Evolutionary conservation across 2,888 invertebrate species (phyloP), one percentile per base, ranked within the genome.

Genomic region (Chesias legatella): DNA sequence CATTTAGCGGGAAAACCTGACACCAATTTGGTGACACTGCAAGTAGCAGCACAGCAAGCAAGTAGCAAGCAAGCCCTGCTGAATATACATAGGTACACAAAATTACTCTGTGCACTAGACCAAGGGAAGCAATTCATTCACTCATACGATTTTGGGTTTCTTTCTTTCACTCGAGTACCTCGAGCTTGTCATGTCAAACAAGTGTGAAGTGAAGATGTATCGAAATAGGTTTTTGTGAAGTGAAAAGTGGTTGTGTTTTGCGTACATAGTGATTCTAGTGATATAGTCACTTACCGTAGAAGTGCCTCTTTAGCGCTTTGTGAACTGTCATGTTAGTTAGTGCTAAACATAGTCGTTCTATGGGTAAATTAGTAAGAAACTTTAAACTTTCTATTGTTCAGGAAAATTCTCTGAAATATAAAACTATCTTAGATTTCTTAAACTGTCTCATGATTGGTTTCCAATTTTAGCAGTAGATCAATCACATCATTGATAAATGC

Each of bases 371-470:
- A 21, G 21, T 26, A 28, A 43, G 30, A 41, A 43, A 30, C 17
- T 33, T 42, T 34, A 36, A n/a, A 44, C 46, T 43, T 37, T 42
- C 39, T 43, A 41, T 39, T 42, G 50, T 44, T 38, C 37, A 30
- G 29, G 35, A 17, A 22, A 33, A 26, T 34, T 28, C 37, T 10
- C 26, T 42, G 33, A 31, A 10, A 42, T 32, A 8, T 28, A 17
- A 17, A 17, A 17, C 5, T 17, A 5, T 17, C 13, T 17, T 5
- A 17, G 10, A 11, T 27, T 34, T 32, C 10, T 28, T 3, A 17
- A 17, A 17, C 5, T 17, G 13, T 17, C 13, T 17, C 13, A 17
- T 17, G 13, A 17, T 17, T 5, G 13, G 13, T 17, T 17, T 2
- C 5, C 5, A 17, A 17, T 3, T 17, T 17, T 17, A 3, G 3